A percentile compares a stretch with the other conserved stretches of the same genome.
Evolutionary conservation across 2,113 vertebrate genomes (phyloP).

Genomic region (Cervus canadensis): DNA sequence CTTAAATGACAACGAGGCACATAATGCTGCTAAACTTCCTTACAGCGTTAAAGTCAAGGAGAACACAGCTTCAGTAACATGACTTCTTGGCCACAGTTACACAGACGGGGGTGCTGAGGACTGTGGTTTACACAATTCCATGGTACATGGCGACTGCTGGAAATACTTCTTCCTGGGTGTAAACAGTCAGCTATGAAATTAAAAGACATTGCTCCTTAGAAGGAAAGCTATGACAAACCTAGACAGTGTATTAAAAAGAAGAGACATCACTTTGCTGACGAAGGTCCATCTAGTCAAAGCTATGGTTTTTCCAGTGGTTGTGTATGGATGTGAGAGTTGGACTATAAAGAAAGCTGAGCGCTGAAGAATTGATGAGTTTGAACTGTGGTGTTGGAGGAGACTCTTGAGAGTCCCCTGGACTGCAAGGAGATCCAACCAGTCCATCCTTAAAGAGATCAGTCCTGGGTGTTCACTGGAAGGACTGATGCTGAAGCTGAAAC

Average conservation of each 20-base stretch:
- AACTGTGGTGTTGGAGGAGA: background rate
- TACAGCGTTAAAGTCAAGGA: background rate
- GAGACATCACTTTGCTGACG: background rate
- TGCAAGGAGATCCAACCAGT: background rate
- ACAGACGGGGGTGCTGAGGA: too few relatives aligned
- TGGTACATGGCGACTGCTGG: fast-evolving
- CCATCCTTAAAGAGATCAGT: background rate
- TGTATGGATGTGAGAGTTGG: background rate
- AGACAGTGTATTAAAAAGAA: background rate
- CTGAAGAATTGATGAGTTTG: background rate
- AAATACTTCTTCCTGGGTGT: background rate
- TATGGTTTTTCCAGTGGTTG: background rate
- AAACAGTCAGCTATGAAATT: background rate
- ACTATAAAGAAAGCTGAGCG: fast-evolving
- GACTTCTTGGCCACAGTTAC: background rate
- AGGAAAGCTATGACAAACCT: background rate
- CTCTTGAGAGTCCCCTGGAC: background rate
- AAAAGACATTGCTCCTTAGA: background rate
- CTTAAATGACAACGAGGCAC: background rate
- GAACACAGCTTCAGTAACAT: background rate
- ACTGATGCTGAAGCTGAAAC: background rate
- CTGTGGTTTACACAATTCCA: background rate
- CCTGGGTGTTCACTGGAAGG: background rate
- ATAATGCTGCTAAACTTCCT: background rate
- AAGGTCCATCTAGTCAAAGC: background rate